A percentile compares a stretch with the other conserved stretches of the same genome.
phyloP scores from a whole-genome alignment of 2,113 vertebrate genomes.

The Platichthys stellatus region DNA sequence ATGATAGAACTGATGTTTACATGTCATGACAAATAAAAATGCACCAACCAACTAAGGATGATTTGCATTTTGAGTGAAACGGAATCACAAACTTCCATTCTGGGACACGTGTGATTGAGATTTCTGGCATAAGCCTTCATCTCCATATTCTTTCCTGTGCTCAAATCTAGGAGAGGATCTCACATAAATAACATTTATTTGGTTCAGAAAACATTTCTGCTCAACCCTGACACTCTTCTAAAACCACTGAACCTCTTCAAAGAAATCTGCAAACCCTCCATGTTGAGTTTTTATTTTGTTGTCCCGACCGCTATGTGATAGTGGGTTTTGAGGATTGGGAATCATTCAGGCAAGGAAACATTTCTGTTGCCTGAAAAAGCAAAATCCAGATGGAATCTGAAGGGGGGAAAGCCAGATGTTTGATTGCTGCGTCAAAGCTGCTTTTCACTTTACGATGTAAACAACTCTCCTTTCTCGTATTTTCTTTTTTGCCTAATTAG shows the following conservation, averaged over 20 bases:
- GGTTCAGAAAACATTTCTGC: neutral
- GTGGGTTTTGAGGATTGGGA: neutral
- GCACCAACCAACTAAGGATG: conserved; percentile 7
- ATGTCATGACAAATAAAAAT: conserved; percentile 43
- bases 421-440: conserved; percentile 4
- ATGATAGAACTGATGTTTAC: conserved; percentile 42
- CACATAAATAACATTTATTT: neutral
- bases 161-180: conserved; percentile 9
- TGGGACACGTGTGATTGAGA: conserved; percentile 11
- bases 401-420: conserved; percentile 48
- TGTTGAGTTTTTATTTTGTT: neutral
- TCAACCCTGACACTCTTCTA: neutral
- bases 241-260: neutral
- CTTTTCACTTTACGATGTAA: conserved; percentile 23
- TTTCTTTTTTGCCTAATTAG: conserved; percentile 41
- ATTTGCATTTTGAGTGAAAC: conserved; percentile 39
- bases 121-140: neutral
- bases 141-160: too few relatives aligned
- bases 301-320: neutral
- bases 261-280: neutral
- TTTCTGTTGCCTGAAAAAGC: conserved; percentile 37
- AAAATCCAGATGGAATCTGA: conserved; percentile 35
- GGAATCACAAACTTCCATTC: neutral
- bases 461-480: conserved; percentile 23
- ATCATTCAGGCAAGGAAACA: neutral